Conservation (phyloP, 2,888 invertebrate genomes). For the Lymantria monacha region DNA sequence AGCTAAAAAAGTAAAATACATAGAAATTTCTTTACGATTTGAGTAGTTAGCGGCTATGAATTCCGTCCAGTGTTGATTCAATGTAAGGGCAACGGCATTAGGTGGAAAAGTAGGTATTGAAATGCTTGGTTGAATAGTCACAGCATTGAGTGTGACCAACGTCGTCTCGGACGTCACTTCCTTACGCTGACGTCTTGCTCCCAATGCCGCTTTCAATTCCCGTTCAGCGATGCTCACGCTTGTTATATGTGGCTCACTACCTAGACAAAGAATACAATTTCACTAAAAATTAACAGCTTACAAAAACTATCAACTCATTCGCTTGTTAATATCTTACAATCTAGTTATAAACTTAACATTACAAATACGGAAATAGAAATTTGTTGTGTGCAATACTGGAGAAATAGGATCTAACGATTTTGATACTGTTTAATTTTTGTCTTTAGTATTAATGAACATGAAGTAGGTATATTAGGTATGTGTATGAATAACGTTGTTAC, state of each 20-base stretch:
- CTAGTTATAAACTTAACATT: background rate
- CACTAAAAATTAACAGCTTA: background rate
- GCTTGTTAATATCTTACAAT: background rate
- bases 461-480: too few species aligned
- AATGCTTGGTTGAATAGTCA: slow-evolving; percentile 1
- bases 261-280: slow-evolving; percentile 10
- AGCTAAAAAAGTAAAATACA: slow-evolving; percentile 44
- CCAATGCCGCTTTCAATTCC: slow-evolving; percentile 53
- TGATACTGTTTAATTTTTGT: too few species aligned
- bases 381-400: too few species aligned
- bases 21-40: slow-evolving; percentile 26
- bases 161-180: slow-evolving; percentile 18
- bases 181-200: slow-evolving; percentile 48
- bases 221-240: slow-evolving; percentile 53
- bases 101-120: slow-evolving; percentile 37
- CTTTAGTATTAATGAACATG: too few species aligned
- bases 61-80: slow-evolving; percentile 51
- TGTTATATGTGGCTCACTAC: slow-evolving; percentile 10
- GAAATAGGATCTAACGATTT: too few species aligned
- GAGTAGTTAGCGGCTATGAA: slow-evolving; percentile 47
- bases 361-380: too few species aligned
- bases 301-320: background rate
- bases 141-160: background rate
- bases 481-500: too few species aligned
- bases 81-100: slow-evolving; percentile 36